Evolutionary conservation across 2,113 vertebrate species (phyloP).

Genomic region (Melanerpes aurifrons): DNA sequence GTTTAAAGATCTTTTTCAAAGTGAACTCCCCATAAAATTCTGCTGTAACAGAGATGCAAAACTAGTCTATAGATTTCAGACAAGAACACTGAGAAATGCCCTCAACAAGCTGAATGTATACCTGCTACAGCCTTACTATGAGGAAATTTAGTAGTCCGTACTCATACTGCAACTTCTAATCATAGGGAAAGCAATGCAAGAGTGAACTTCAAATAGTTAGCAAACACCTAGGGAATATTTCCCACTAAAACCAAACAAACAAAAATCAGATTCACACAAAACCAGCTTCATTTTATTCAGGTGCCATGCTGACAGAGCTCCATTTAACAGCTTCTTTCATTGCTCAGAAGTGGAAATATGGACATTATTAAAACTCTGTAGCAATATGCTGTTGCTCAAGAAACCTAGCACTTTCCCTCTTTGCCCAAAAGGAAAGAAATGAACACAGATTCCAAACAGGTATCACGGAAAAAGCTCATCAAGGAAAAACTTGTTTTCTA

Average conservation of each 20-base stretch:
- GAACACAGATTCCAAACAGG: not conserved
- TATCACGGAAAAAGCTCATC: not conserved
- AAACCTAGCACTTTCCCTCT: not conserved
- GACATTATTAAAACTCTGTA: not conserved
- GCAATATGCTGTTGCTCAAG: not conserved
- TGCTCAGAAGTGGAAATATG: not conserved
- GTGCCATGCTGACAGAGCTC: not conserved
- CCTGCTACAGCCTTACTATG: not conserved
- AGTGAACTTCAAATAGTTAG: not conserved
- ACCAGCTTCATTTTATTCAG: not conserved
- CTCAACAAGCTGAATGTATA: accelerated
- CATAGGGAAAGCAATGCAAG: not conserved
- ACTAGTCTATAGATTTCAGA: not conserved
- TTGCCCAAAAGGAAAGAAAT: not conserved
- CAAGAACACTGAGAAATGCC: not conserved
- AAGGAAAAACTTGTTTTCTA: not conserved
- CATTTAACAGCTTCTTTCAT: not conserved
- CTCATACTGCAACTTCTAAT: not conserved
- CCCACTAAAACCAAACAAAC: not conserved
- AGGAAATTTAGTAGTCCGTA: not conserved
- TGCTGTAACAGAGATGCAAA: not conserved
- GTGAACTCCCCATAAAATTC: not conserved
- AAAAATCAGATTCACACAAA: not conserved
- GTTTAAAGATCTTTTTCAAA: not conserved
- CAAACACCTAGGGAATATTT: not conserved